Conservation (phyloP, 1,140 invertebrate species). For the Drosophila pseudoananassae region DNA sequence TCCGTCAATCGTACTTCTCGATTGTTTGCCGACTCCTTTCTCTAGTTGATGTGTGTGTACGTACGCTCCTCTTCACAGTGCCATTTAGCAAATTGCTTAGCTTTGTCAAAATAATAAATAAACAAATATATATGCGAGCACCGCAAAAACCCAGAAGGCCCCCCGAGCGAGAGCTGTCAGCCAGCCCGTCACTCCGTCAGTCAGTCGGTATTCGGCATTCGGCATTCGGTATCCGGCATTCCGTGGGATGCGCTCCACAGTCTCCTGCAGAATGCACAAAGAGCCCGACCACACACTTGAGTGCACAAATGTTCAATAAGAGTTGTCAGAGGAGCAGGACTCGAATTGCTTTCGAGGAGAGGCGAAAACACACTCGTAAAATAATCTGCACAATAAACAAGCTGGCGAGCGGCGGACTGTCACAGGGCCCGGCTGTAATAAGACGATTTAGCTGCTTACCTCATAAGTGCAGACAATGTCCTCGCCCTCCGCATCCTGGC, state of each 20-base stretch:
- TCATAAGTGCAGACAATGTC: conserved; percentile 81
- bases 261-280: conserved; percentile 63
- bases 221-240: conserved; percentile 19
- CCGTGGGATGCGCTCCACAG: conserved; percentile 40
- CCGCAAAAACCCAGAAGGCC: conserved; percentile 18
- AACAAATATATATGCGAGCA: conserved; percentile 58
- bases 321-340: conserved; percentile 47
- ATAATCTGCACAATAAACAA: conserved; percentile 80
- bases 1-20: conserved; percentile 31
- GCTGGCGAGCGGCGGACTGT: conserved; percentile 34
- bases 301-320: conserved; percentile 81
- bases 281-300: conserved; percentile 70
- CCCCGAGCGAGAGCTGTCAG: conserved; percentile 47
- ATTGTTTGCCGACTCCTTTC: conserved; percentile 65
- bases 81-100: conserved; percentile 79
- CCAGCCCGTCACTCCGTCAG: conserved; percentile 30
- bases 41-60: conserved; percentile 45
- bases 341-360: conserved; percentile 57
- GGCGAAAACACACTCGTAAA: conserved; percentile 55
- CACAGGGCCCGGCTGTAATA: conserved; percentile 56
- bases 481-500: conserved; percentile 32
- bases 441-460: conserved; percentile 78
- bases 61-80: conserved; percentile 26
- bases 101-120: conserved; percentile 82
- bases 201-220: conserved; percentile 25